Percentiles rank a stretch among this genome's conserved stretches.
phyloP scores from a whole-genome alignment of 1,140 invertebrate species.

The Procambarus clarkii region DNA sequence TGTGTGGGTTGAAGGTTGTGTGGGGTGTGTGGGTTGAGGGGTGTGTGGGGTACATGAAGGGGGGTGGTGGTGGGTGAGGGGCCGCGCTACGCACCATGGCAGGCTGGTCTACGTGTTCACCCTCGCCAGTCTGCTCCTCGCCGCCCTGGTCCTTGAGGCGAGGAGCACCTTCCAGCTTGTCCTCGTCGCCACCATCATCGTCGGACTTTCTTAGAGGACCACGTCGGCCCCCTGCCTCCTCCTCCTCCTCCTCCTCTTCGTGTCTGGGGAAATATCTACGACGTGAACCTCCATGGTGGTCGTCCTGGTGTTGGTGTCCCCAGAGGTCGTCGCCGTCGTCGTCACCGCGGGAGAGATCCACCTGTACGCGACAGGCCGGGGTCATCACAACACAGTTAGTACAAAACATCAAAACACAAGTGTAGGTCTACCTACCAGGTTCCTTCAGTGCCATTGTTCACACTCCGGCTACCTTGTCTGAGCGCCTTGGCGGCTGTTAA shows the following conservation, averaged over 20 bases:
- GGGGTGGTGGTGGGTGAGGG: background rate
- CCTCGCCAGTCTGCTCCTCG: background rate
- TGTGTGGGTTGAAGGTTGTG: too few species aligned
- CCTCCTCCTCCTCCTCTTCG: conserved; percentile 1
- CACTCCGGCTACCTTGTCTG: background rate
- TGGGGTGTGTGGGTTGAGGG: too few species aligned
- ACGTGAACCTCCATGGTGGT: background rate
- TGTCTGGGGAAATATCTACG: background rate
- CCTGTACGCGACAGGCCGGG: background rate
- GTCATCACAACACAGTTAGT: background rate
- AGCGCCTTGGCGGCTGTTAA: background rate
- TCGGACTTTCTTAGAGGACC: background rate
- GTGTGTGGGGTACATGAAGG: too few species aligned
- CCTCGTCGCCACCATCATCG: background rate
- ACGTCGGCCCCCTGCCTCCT: background rate
- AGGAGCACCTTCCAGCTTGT: background rate
- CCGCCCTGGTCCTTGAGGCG: background rate
- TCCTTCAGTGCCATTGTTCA: background rate
- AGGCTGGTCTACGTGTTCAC: background rate
- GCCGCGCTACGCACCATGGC: background rate
- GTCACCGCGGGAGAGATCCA: background rate
- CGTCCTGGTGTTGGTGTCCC: background rate
- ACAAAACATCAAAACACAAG: background rate
- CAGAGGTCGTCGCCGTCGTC: conserved; percentile 7
- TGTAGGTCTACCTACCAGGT: background rate